Evolutionary conservation across 2,888 invertebrate genomes (phyloP).

Genomic region (Aradus depressus): DNA sequence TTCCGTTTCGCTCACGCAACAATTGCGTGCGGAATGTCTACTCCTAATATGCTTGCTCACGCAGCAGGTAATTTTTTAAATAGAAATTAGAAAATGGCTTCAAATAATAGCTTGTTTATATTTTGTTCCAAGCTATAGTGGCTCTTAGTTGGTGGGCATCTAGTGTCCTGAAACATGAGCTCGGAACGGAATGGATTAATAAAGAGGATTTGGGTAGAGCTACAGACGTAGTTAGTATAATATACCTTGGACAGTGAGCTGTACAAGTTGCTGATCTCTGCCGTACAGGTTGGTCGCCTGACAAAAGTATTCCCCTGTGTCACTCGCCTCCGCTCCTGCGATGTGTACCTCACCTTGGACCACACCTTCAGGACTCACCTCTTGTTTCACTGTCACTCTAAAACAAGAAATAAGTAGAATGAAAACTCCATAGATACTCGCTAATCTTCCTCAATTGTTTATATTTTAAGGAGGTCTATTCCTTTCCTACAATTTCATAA

Average conservation of each 20-base stretch:
- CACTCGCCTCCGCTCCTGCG: slow-evolving; percentile 53
- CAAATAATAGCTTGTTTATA: no score
- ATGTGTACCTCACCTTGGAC: slow-evolving; percentile 56
- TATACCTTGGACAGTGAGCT: slow-evolving; percentile 55
- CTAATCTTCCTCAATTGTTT: background rate
- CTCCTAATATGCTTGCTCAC: no score
- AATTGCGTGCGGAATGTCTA: no score
- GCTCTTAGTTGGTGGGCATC: no score
- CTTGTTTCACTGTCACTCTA: slow-evolving; percentile 30
- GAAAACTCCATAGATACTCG: background rate
- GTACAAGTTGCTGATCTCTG: slow-evolving; percentile 58
- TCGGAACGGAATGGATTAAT: no score
- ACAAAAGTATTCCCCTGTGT: slow-evolving; percentile 67
- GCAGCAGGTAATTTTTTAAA: no score
- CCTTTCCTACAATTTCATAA: background rate
- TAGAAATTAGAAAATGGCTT: no score
- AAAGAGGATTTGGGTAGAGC: no score
- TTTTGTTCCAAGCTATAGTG: no score
- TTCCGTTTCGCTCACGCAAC: no score
- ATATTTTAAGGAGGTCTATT: background rate
- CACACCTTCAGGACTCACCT: slow-evolving; percentile 46
- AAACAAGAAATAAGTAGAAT: slow-evolving; percentile 2
- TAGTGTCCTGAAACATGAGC: no score
- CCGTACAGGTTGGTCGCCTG: slow-evolving; percentile 64
- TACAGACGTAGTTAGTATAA: background rate